These are phyloP conservation scores for Petaurus breviceps DNA, from an alignment of 2,113 vertebrate genomes.

Conservation along the genomic window DNA sequence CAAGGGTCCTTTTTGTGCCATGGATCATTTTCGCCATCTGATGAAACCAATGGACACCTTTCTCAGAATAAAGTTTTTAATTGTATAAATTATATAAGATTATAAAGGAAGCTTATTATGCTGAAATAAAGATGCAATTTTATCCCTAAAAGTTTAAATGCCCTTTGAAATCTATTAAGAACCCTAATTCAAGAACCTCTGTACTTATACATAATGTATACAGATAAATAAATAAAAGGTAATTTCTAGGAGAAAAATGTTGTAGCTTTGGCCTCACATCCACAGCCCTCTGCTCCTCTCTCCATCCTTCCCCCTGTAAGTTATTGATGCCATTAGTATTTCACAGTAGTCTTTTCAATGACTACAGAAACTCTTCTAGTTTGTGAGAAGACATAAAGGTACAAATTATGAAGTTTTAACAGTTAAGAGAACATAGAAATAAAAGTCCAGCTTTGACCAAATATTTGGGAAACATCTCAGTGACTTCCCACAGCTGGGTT, in stretches of 20 bases:
- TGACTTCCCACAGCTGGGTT: neutral
- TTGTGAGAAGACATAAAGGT: neutral
- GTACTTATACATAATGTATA: neutral
- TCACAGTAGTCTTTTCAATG: neutral
- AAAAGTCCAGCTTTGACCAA: neutral
- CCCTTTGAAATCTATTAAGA: neutral
- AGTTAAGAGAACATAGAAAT: neutral
- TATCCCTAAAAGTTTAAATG: neutral
- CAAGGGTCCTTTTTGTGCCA: neutral
- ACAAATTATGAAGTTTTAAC: neutral
- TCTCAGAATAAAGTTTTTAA: neutral
- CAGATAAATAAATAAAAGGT: neutral
- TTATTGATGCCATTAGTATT: neutral
- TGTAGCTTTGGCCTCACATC: neutral
- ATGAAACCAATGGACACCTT: neutral
- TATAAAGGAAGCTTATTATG: neutral
- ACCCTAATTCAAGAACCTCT: neutral
- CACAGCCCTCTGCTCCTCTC: neutral
- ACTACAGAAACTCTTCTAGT: neutral
- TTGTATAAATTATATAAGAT: neutral
- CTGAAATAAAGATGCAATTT: neutral
- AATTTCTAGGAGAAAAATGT: neutral
- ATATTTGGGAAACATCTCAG: neutral
- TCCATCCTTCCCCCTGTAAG: neutral
- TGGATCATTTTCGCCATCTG: neutral